Evolutionary conservation across 2,113 vertebrate species (phyloP).

Genomic region (Coregonus clupeaformis): DNA sequence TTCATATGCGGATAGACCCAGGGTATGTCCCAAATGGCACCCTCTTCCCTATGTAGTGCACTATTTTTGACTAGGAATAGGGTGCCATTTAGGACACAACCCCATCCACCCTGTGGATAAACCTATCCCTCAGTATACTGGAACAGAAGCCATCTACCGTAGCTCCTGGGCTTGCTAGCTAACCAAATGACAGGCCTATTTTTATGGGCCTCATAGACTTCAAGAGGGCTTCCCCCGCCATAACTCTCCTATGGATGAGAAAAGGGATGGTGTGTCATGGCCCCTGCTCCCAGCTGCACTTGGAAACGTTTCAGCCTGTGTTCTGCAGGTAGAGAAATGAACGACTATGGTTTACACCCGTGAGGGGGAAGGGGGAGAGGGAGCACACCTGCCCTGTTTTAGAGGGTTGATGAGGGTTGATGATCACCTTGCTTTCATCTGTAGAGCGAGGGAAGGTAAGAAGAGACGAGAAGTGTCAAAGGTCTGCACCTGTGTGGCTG

Average conservation of each 20-base stretch:
- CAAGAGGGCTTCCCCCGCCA: conserved; percentile 51
- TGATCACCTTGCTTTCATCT: conserved; percentile 18
- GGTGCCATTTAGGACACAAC: no score
- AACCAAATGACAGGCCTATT: conserved; percentile 59
- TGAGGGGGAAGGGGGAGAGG: conserved; percentile 27
- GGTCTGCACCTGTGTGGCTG: conserved; percentile 21
- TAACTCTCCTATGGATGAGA: conserved; percentile 24
- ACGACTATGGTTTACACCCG: conserved; percentile 44
- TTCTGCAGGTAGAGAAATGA: conserved; percentile 17
- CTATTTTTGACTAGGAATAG: no score
- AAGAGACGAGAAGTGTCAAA: conserved; percentile 25
- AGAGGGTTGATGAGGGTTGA: conserved; percentile 35
- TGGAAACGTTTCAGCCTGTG: conserved; percentile 18
- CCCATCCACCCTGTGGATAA: conserved; percentile 1
- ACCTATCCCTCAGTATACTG: conserved; percentile 33
- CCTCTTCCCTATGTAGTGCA: no score
- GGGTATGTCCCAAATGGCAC: not conserved
- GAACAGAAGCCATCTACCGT: conserved; percentile 17
- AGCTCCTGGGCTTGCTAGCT: conserved; percentile 44
- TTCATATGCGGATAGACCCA: not conserved
- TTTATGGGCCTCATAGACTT: conserved; percentile 56
- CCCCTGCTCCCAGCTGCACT: conserved; percentile 37
- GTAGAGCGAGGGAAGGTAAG: conserved; percentile 9
- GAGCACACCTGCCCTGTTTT: conserved; percentile 54
- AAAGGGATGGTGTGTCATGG: conserved; percentile 26